Percentiles rank a stretch among this genome's conserved stretches.
Conservation (phyloP, 2,113 vertebrate genomes). For the Taurulus bubalis region DNA sequence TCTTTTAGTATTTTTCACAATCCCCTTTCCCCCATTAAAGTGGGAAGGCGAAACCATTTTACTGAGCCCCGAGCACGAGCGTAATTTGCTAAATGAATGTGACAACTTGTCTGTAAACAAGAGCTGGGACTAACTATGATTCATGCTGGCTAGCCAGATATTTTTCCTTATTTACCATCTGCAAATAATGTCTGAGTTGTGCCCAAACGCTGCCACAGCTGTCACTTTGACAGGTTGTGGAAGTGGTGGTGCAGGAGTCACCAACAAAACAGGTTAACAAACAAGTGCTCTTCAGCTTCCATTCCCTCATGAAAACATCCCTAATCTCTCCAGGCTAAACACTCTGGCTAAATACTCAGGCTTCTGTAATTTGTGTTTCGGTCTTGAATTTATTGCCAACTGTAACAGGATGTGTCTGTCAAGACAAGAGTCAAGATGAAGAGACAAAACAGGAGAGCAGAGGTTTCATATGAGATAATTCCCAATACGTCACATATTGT, state of each 20-base stretch:
- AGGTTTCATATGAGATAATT: constrained; percentile 53
- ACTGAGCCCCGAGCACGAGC: constrained; percentile 42
- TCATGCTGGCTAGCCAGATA: constrained; percentile 59
- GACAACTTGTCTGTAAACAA: constrained; percentile 76
- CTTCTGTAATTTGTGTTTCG: constrained; percentile 53
- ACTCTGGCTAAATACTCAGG: constrained; percentile 40
- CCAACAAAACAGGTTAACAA: constrained; percentile 67
- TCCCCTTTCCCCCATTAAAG: constrained; percentile 43
- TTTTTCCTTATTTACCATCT: constrained; percentile 70
- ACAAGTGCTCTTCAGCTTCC: constrained; percentile 59
- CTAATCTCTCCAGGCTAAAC: constrained; percentile 36
- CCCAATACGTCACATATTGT: constrained; percentile 45
- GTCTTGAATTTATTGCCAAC: constrained; percentile 42
- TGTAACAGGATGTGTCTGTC: constrained; percentile 57
- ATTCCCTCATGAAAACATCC: constrained; percentile 43
- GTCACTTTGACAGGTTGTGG: constrained; percentile 74
- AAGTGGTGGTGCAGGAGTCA: constrained; percentile 62
- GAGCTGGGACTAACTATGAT: constrained; percentile 69
- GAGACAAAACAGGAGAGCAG: constrained; percentile 38
- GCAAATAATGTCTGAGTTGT: constrained; percentile 73
- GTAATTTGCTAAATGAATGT: constrained; percentile 76
- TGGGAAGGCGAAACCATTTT: constrained; percentile 46
- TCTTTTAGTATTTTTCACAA: constrained; percentile 42
- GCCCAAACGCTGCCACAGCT: constrained; percentile 57
- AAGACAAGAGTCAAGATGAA: constrained; percentile 56